A percentile compares a stretch with the other conserved stretches of the same genome.
These are phyloP conservation scores for Tipula vernalis DNA, from an alignment of 2,888 invertebrate species.

Conservation along the genomic window DNA sequence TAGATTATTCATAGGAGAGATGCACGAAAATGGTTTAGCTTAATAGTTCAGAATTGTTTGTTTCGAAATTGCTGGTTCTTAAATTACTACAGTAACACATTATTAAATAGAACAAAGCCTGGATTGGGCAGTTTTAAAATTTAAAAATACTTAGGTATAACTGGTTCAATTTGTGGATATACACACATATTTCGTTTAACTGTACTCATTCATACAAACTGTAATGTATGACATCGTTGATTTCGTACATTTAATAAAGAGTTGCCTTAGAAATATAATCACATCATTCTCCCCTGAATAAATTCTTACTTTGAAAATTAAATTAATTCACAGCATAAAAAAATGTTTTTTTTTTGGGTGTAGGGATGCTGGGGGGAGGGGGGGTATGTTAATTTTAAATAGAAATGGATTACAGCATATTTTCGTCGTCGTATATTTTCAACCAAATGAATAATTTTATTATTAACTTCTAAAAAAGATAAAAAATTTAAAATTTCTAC, in stretches of 20 bases:
- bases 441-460: slow-evolving; percentile 4
- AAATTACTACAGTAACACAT: no score
- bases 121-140: no score
- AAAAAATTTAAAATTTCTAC: not conserved
- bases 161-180: no score
- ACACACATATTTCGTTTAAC: no score
- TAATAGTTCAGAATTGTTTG: no score
- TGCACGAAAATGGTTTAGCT: no score
- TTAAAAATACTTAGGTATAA: no score
- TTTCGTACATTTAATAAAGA: not conserved
- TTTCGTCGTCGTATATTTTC: not conserved
- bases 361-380: not conserved
- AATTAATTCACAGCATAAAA: not conserved
- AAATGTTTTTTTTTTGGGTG: not conserved
- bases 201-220: not conserved
- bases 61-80: no score
- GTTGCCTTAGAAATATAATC: not conserved
- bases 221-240: not conserved
- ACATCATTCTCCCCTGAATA: not conserved
- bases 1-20: no score
- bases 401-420: not conserved
- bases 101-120: no score
- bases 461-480: not conserved
- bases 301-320: not conserved
- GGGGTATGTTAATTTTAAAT: not conserved